A percentile compares a stretch with the other conserved stretches of the same genome.
phyloP scores from a whole-genome alignment of 2,113 vertebrate genomes.

The Pseudopipra pipra region DNA sequence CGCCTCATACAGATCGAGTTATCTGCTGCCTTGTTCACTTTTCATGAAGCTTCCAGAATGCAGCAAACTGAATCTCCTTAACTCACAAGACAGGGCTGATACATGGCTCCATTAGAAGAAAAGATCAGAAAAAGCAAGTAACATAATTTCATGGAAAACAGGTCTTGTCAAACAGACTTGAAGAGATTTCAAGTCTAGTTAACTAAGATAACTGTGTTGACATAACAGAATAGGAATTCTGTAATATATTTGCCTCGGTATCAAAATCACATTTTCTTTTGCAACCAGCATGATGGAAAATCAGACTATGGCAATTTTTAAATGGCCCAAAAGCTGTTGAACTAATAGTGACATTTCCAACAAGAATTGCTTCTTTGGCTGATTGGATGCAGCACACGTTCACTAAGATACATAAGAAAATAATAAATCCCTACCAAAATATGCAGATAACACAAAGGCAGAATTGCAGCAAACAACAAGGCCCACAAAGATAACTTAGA shows the following conservation, averaged over 20 bases:
- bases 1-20: not conserved
- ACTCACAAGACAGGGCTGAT: not conserved
- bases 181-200: constrained; percentile 45
- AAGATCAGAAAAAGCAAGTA: constrained; percentile 32
- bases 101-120: not conserved
- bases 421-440: constrained; percentile 2
- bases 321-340: not conserved
- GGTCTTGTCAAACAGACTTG: constrained; percentile 31
- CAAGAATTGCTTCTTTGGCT: not conserved
- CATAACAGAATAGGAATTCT: constrained; percentile 26
- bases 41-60: constrained; percentile 47
- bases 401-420: not conserved
- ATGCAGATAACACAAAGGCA: constrained; percentile 7
- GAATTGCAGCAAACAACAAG: constrained; percentile 13
- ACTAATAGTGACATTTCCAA: not conserved
- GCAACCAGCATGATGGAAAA: not conserved
- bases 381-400: not conserved
- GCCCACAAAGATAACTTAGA: not conserved
- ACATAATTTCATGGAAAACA: constrained; percentile 46
- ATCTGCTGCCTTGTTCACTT: constrained; percentile 40
- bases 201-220: constrained; percentile 52
- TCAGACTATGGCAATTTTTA: not conserved
- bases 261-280: constrained; percentile 23
- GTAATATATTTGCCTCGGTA: constrained; percentile 4
- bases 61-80: constrained; percentile 35